Evolutionary conservation across 2,113 vertebrate genomes (phyloP), one percentile per base, ranked within the genome.

Genomic region (Pterocles gutturalis): DNA sequence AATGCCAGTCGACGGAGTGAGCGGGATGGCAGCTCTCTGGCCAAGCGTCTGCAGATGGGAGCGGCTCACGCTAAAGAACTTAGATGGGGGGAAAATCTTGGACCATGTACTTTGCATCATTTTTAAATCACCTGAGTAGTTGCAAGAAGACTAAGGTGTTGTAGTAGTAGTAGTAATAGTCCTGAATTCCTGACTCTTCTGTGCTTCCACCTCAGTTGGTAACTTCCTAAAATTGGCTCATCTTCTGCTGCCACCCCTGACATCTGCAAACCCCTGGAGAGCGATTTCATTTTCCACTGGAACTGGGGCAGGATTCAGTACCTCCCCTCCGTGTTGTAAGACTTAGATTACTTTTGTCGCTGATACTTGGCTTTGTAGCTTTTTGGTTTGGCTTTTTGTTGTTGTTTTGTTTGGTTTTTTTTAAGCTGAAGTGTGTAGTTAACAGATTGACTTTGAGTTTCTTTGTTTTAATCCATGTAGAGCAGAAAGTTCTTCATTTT

Each of bases 261-360:
- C 78, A 33, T 62, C 95, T 86, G 72, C 92, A 90, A 64, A 65
- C 66, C 84, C 75, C 9, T 10, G 14, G 48, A 82, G 92, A 93
- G 64, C 49, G 25, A 46, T 96, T 96, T 83, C 87, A 62, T 92
- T 90, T 93, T 69, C 58, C 55, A 76, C 96, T 86, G 83, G 94
- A 95, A 73, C n/a, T 76, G 87, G 94, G 95, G 14, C 77, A 33
- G 54, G 86, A 79, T 83, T 93, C 88, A 71, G 46, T 88, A 46
- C 79, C 67, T 96, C 97, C 95, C 84, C 94, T 93, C 95, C 81
- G 24, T 67, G 77, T 91, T 96, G 96, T 93, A 81, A 96, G 97
- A 92, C 94, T 73, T 96, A 88, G 94, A 77, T 92, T 62, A 58
- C 71, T 95, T 97, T 38, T 41, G 76, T 87, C 91, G 88, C 95